phyloP scores from a whole-genome alignment of 1,140 invertebrate species.

The Zaprionus capensis region DNA sequence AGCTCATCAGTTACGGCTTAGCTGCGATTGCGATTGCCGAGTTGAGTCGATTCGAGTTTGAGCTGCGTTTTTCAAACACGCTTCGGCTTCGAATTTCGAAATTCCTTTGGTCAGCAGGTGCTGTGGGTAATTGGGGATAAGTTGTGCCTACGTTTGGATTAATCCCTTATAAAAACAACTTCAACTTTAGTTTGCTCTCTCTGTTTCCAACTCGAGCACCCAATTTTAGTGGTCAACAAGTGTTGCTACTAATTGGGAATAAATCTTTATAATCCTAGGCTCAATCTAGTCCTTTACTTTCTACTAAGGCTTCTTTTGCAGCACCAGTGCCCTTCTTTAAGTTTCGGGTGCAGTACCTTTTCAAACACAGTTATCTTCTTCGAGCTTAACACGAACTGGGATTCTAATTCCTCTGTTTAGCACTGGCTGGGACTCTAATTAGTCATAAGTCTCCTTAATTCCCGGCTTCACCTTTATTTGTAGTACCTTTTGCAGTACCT shows the following conservation, averaged over 20 bases:
- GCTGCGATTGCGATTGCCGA: not conserved
- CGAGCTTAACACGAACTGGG: not conserved
- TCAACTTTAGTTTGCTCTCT: not conserved
- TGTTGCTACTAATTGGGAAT: not conserved
- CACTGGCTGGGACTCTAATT: too few species aligned
- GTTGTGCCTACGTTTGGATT: not conserved
- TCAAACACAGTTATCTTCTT: not conserved
- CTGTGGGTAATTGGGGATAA: not conserved
- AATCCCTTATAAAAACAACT: not conserved
- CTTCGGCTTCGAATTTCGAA: not conserved
- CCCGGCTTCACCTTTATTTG: not conserved
- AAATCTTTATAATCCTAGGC: not conserved
- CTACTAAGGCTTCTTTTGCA: slow-evolving; percentile 25
- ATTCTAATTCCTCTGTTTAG: not conserved
- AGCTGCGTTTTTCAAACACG: not conserved
- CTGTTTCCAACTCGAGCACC: too few species aligned
- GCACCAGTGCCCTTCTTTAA: not conserved
- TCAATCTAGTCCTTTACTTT: not conserved
- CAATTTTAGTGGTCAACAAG: not conserved
- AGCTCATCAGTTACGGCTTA: slow-evolving; percentile 21
- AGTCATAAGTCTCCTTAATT: not conserved
- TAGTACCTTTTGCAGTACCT: too few species aligned
- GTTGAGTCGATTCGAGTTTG: too few species aligned
- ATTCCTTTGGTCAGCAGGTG: not conserved
- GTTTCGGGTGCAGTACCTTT: too few species aligned